Base-by-base conservation (phyloP, 2,888 invertebrate genomes). In the Papilio demoleus region DNA sequence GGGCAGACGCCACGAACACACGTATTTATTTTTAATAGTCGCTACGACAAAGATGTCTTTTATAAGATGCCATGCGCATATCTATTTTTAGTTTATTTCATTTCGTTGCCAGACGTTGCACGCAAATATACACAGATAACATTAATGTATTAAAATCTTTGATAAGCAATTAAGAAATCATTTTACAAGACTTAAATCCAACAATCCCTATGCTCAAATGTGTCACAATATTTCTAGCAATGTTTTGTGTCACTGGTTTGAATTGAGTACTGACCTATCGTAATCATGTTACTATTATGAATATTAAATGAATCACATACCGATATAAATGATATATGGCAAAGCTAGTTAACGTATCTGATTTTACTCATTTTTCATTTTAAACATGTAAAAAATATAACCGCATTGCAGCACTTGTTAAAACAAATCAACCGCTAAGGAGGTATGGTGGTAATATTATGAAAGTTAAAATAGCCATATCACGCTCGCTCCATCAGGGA, bases 401-500 rank as follows among this genome's bases (percentile, higher is more conserved):
- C 69, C 65, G 69, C 69, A 69, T 65, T 69, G 69, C 69, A 69
- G 65, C 65, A 60, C 60, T 69, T 61, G 65, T 60, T 69, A 61
- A 61, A 69, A 42, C 31, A 53, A 69, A 69, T 65, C 53, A 65
- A 69, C 53, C 50, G 61, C 65, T 50, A 65, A 65, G 24, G 50
- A 69, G 69, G 69, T 69, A 60, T 65, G 42, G 67, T 64, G 67
- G 75, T 75, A 79, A 80, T 80, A 81, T 81, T 76, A 79, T 74
- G 75, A 77, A 77, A 72, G 76, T 71, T 75, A 74, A 74, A 72
- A 70, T 72, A 74, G 75, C 72, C 81, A 79, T 84, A 87, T 88
- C 86, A 82, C 80, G 77, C 75, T 75, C 74, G 76, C 83, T 82
- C 85, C 85, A 87, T 86, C 88, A 82, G 79, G 84, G 81, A 86